Evolutionary conservation across 1,140 invertebrate species (phyloP).

Genomic region (Heliconius congener): DNA sequence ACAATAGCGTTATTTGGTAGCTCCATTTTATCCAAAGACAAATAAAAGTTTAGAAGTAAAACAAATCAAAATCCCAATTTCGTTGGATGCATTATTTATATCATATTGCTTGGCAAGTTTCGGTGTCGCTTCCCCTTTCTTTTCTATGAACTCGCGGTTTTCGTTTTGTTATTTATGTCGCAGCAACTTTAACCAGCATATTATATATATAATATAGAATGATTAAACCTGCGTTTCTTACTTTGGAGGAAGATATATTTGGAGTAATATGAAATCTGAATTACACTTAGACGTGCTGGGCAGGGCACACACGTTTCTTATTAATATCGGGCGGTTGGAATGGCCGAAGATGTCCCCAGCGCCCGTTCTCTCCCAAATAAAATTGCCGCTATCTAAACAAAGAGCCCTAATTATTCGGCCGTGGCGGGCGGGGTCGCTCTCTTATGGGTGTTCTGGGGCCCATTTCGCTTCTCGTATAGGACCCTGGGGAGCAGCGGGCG

Average conservation of each 20-base stretch:
- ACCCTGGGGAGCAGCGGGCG: conserved; percentile 76
- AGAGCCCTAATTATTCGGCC: conserved; percentile 83
- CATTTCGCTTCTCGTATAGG: conserved; percentile 81
- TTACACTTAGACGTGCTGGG: conserved; percentile 21
- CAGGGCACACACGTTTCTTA: conserved; percentile 66
- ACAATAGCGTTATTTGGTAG: conserved; percentile 53
- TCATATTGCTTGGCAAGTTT: conserved; percentile 73
- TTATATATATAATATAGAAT: background rate
- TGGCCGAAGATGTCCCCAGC: conserved; percentile 76
- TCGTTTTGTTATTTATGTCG: conserved; percentile 31
- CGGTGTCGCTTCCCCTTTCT: conserved; percentile 63
- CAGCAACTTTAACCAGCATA: conserved; percentile 2
- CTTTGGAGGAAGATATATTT: background rate
- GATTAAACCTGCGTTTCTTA: background rate
- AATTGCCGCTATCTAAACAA: conserved; percentile 83
- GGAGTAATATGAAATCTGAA: conserved; percentile 35
- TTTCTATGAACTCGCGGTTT: conserved; percentile 60
- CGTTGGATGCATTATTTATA: conserved; percentile 78
- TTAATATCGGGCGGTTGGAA: conserved; percentile 78
- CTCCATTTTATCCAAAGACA: conserved; percentile 60
- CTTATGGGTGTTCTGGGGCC: conserved; percentile 82
- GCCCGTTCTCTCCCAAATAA: conserved; percentile 82
- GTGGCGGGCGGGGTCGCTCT: conserved; percentile 81
- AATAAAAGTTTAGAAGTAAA: conserved; percentile 78
- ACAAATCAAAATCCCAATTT: conserved; percentile 81